Conservation (phyloP, 2,797 vertebrate species). For the Syngnathus rostellatus region DNA sequence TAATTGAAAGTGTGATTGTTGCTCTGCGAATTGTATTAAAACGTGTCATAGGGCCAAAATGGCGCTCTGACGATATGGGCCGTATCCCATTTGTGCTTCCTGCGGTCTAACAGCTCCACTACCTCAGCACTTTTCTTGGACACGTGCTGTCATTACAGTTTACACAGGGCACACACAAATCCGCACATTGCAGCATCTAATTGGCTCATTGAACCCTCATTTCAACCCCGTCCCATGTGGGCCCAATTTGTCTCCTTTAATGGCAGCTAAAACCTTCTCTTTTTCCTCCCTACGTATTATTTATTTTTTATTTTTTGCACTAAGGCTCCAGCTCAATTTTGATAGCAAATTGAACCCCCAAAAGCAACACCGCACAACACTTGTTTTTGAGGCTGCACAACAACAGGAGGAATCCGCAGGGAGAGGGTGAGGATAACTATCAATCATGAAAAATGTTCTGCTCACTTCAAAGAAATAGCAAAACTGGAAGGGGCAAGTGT, state of each 20-base stretch:
- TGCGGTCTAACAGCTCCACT: background rate
- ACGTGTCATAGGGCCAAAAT: constrained; percentile 1
- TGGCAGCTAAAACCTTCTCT: constrained; percentile 23
- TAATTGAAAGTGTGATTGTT: constrained; percentile 33
- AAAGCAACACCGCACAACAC: constrained; percentile 2
- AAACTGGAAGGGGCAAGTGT: constrained; percentile 19
- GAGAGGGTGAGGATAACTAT: background rate
- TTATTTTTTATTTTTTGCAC: constrained; percentile 7
- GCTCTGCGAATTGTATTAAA: background rate
- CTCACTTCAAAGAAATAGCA: constrained; percentile 43
- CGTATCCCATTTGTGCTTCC: constrained; percentile 1
- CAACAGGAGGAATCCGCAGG: background rate
- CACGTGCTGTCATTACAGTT: constrained; percentile 13
- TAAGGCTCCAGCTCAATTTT: constrained; percentile 33
- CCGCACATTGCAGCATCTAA: constrained; percentile 28
- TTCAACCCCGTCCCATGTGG: constrained; percentile 35
- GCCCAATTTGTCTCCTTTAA: constrained; percentile 59
- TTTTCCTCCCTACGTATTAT: no score
- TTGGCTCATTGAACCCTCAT: constrained; percentile 47
- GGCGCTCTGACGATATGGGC: background rate
- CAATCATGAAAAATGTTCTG: constrained; percentile 7
- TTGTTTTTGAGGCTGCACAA: constrained; percentile 11
- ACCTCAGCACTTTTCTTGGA: constrained; percentile 20
- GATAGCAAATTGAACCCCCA: constrained; percentile 21
- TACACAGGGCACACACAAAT: constrained; percentile 4